Base-by-base conservation (phyloP, 2,797 vertebrate species). In the Hipposideros larvatus region DNA sequence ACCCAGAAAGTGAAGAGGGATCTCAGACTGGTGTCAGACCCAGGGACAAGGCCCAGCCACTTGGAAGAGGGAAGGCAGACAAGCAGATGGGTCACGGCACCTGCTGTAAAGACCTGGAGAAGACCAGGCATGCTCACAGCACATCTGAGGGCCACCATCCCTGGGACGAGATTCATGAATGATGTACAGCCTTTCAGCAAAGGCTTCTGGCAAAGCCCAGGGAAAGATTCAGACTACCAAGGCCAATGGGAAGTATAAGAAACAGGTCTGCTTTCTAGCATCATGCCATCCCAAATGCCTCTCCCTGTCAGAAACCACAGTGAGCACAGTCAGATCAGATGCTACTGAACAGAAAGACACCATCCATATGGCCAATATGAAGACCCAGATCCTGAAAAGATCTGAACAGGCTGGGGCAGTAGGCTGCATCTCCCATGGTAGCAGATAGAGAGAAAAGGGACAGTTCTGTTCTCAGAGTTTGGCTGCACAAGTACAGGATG, bases 341-440 rank as follows among this genome's bases (percentile, higher is more conserved):
- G 59, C 10, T 70, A 43, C 77, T 68, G 4, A 71, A 74, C 61
- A 73, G 55, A 85, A 57, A 75, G 43, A 37, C 16, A 13, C 4
- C 7, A 8, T 37, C 59, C 43, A 21, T 14, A 1, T 6, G 31
- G 43, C 41, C 53, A 68, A 16, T 4, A 11, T 19, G 18, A 73
- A 61, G 37, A 70, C 70, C 10, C 55, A 48, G 28, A 43, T 53
- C 37, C 68, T 37, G 7, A 68, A 41, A 90, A 37, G 28, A 26
- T 4, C 24, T 55, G 11, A 31, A 11, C 26, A 86, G 48, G 53
- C 53, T 68, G 78, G 11, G 19, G 46, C 46, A 37, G 28, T 6
- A 26, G 26, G 34, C 21, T 9, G 1, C 16, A 22, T 1, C 26
- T 57, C 19, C 57, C 26, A 31, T 0, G 0, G 18, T 2, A 24